phyloP scores from a whole-genome alignment of 2,113 vertebrate species.

The Saccopteryx leptura region DNA sequence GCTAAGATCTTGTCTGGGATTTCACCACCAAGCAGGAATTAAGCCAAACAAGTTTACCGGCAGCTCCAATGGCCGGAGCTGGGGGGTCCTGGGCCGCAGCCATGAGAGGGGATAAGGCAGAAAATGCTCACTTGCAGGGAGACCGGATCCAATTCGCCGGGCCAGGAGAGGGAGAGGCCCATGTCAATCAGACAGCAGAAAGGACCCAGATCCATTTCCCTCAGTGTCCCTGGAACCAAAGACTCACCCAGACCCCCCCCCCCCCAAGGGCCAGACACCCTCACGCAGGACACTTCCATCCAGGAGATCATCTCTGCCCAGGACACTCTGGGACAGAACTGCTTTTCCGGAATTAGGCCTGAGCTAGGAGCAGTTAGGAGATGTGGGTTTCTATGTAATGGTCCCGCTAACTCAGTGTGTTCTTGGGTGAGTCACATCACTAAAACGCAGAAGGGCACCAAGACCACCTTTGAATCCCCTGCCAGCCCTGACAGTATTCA shows the following conservation, averaged over 20 bases:
- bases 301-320: not conserved
- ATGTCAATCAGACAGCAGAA: not conserved
- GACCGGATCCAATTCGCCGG: not conserved
- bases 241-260: not conserved
- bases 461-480: not conserved
- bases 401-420: not conserved
- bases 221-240: not conserved
- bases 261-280: not conserved
- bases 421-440: not conserved
- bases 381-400: not conserved
- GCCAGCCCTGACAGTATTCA: not conserved
- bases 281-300: not conserved
- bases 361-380: not conserved
- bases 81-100: not conserved
- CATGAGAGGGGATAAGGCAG: not conserved
- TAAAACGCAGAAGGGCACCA: fast-evolving
- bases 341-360: not conserved
- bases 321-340: not conserved
- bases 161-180: not conserved
- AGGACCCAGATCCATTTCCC: not conserved
- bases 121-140: not conserved
- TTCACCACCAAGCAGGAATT: not conserved
- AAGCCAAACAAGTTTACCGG: not conserved
- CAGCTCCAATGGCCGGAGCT: not conserved
- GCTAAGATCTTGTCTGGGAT: not conserved